Base-by-base conservation (phyloP, 1,140 invertebrate species). In the Drosophila tristis region DNA sequence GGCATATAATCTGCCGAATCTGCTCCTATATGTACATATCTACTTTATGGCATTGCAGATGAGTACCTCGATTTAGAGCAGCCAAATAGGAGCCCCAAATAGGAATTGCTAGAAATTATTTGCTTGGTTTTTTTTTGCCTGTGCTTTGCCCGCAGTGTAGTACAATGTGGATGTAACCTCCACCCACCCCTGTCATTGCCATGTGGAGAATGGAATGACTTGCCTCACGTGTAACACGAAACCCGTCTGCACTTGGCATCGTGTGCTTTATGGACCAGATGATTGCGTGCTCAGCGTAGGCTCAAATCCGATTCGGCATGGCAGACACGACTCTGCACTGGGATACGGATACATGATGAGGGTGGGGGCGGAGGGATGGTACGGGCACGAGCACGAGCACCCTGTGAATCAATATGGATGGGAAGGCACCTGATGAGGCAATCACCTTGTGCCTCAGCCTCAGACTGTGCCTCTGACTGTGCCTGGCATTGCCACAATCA, bases 181-280 rank as follows among this genome's bases (percentile, higher is more conserved):
- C 5, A 8, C 45, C 49, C 25, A 13, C 55, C 39, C 16, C 8
- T 23, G 45, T 11, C 31, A 3, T 9, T 31, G 8, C 31, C 8
- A 31, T 49, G 49, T 39, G 53, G 48, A 59, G 48, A 59, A 35
- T 59, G 26, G 53, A 61, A 42, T 61, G 48, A 35, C 59, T 61
- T 50, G 11, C n/a, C 64, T 75, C 60, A 78, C 74, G 74, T 78
- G 75, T 53, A 58, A 68, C 64, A 77, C 74, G 64, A 76, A 73
- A 73, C 71, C 72, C 75, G 76, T 74, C 71, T 74, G 68, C 67
- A 78, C 74, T 77, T 77, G 75, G 70, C 77, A 79, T 74, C 76
- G 63, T 79, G 71, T 80, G 78, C 78, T 80, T 80, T 80, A 80
- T 80, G 77, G 77, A 80, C 77, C 78, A 80, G 35, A 80, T 80